phyloP scores from a whole-genome alignment of 2,797 vertebrate genomes.

The Gallinago solitaria region DNA sequence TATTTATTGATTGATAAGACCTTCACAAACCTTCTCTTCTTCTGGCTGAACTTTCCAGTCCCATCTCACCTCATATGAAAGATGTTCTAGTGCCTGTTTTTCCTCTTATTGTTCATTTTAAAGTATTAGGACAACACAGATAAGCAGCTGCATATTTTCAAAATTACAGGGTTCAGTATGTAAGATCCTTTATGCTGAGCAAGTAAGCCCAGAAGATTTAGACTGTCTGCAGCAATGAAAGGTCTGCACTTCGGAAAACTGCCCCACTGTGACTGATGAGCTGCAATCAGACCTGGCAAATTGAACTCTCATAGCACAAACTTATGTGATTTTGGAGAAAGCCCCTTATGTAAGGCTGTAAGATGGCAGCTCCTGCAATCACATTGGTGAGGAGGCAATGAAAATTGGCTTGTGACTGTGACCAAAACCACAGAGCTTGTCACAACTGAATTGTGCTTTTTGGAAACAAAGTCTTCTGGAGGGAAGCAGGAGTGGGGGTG shows the following conservation, averaged over 20 bases:
- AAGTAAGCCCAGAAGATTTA: neutral
- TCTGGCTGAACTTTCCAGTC: neutral
- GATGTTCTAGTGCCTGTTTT: neutral
- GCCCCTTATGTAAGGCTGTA: neutral
- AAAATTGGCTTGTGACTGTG: neutral
- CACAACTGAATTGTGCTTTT: neutral
- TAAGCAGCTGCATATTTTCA: neutral
- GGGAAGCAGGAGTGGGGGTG: neutral
- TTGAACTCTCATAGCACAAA: neutral
- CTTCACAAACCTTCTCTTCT: neutral
- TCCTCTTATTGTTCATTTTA: neutral
- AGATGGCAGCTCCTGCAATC: neutral
- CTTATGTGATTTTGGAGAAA: neutral
- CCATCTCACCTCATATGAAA: neutral
- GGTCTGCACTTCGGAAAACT: neutral
- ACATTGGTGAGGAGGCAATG: neutral
- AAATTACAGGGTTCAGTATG: neutral
- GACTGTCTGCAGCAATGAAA: neutral
- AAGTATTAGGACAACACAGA: neutral
- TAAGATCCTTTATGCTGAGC: neutral
- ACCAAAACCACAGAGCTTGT: neutral
- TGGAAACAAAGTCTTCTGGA: neutral
- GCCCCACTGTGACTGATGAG: neutral
- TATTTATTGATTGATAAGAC: neutral
- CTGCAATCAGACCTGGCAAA: neutral